These are phyloP conservation scores for Cotesia typhae DNA, from an alignment of 1,140 invertebrate genomes.

Conservation along the genomic window DNA sequence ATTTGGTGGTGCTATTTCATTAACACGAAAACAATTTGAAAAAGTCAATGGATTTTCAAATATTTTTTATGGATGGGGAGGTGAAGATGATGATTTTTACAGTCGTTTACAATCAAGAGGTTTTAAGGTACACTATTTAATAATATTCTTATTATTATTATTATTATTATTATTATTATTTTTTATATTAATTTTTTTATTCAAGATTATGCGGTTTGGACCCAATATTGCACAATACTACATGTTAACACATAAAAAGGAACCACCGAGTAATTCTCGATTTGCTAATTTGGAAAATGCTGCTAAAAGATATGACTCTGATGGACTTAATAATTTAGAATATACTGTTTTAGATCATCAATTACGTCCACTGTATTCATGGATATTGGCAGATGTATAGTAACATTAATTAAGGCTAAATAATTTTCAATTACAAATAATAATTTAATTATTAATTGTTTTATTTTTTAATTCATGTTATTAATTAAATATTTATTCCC, in stretches of 20 bases:
- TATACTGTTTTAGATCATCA: slow-evolving; percentile 61
- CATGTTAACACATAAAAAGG: slow-evolving; percentile 79
- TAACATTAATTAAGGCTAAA: not conserved
- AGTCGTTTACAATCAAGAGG: slow-evolving; percentile 59
- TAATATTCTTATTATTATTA: not conserved
- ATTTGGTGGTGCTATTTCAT: slow-evolving; percentile 81
- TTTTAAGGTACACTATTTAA: slow-evolving; percentile 49
- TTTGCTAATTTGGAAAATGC: slow-evolving; percentile 70
- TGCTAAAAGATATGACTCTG: slow-evolving; percentile 67
- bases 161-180: slow-evolving; percentile 9
- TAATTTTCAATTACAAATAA: too few relatives aligned
- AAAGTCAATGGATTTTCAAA: slow-evolving; percentile 93
- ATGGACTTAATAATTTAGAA: slow-evolving; percentile 73
- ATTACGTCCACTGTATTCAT: slow-evolving; percentile 58
- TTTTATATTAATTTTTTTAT: slow-evolving; percentile 28
- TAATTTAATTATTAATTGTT: too few relatives aligned
- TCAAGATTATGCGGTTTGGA: slow-evolving; percentile 74
- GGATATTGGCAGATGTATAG: slow-evolving; percentile 61
- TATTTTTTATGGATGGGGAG: slow-evolving; percentile 87
- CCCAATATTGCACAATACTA: slow-evolving; percentile 78
- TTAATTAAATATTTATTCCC: too few relatives aligned
- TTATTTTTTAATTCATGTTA: too few relatives aligned
- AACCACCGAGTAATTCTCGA: slow-evolving; percentile 69
- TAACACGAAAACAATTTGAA: slow-evolving; percentile 76
- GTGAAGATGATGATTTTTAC: slow-evolving; percentile 92